Evolutionary conservation across 2,113 vertebrate genomes (phyloP).

Genomic region (Barbus barbus): DNA sequence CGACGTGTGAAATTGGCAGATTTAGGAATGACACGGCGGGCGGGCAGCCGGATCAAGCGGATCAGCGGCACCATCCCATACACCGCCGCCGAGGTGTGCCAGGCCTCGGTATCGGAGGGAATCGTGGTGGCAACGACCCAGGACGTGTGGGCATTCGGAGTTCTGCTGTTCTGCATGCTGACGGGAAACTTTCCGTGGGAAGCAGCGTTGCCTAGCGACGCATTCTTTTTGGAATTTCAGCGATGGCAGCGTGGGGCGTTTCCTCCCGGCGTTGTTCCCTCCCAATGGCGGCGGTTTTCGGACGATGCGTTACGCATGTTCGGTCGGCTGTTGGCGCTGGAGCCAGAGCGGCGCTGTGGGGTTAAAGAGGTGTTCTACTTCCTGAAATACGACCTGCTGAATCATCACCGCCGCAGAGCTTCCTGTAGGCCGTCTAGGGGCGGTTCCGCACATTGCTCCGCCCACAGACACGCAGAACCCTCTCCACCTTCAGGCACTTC

Average conservation of each 20-base stretch:
- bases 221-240: slow-evolving; percentile 96
- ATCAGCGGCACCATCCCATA: slow-evolving; percentile 98
- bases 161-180: slow-evolving; percentile 97
- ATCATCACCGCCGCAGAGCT: slow-evolving; percentile 87
- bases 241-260: slow-evolving; percentile 92
- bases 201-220: slow-evolving; percentile 87
- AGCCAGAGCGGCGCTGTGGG: slow-evolving; percentile 90
- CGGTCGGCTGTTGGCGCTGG: slow-evolving; percentile 86
- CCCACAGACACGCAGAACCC: slow-evolving; percentile 73
- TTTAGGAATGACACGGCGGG: slow-evolving; percentile 96
- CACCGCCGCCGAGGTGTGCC: slow-evolving; percentile 95
- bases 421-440: slow-evolving; percentile 87
- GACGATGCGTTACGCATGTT: slow-evolving; percentile 96
- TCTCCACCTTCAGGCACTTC: slow-evolving; percentile 69
- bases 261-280: slow-evolving; percentile 86
- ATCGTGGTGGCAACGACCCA: slow-evolving; percentile 92
- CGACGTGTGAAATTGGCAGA: slow-evolving; percentile 95
- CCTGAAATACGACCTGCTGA: slow-evolving; percentile 94
- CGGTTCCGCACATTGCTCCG: slow-evolving; percentile 68
- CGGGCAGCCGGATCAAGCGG: slow-evolving; percentile 92
- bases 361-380: slow-evolving; percentile 98
- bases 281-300: slow-evolving; percentile 96
- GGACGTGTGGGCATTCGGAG: slow-evolving; percentile 97
- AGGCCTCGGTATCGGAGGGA: slow-evolving; percentile 88
- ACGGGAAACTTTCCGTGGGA: slow-evolving; percentile 99